Evolutionary conservation across 2,888 invertebrate species (phyloP).

Genomic region (Drosophila birchii): DNA sequence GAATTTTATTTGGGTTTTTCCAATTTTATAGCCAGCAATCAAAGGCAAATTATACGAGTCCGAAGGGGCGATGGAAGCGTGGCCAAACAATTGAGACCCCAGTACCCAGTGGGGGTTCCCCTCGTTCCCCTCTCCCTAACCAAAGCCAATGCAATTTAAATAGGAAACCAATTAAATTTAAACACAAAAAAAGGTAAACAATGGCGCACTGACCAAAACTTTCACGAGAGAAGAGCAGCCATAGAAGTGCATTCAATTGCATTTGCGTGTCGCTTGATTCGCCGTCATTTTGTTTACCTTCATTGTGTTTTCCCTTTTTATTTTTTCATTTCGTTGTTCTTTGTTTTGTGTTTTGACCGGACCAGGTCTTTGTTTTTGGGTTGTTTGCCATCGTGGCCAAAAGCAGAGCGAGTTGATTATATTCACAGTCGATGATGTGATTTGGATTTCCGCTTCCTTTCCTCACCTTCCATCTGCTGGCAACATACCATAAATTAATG

Average conservation of each 20-base stretch:
- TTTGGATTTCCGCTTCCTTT: constrained; percentile 30
- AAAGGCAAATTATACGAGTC: constrained; percentile 62
- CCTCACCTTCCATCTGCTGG: constrained; percentile 43
- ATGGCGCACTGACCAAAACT: constrained; percentile 27
- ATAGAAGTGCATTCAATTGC: constrained; percentile 76
- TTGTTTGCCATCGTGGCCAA: constrained; percentile 55
- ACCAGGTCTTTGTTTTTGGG: constrained; percentile 44
- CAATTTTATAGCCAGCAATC: constrained; percentile 65
- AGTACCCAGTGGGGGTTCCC: constrained; percentile 6
- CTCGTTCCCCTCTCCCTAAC: neutral
- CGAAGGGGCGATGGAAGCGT: constrained; percentile 3
- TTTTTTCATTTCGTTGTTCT: constrained; percentile 2
- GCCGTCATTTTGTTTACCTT: constrained; percentile 44
- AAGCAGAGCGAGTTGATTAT: constrained; percentile 25
- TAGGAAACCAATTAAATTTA: constrained; percentile 80
- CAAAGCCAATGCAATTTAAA: constrained; percentile 71
- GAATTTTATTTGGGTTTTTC: constrained; percentile 54
- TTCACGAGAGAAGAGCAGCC: constrained; percentile 33
- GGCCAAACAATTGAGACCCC: constrained; percentile 35
- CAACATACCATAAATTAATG: constrained; percentile 72
- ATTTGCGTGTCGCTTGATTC: constrained; percentile 57
- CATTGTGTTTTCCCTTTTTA: constrained; percentile 4
- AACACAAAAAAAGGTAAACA: constrained; percentile 58
- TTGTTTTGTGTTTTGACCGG: constrained; percentile 16
- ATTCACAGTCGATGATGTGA: constrained; percentile 34